Evolutionary conservation across 92 coral and sea anemone genomes (phyloP).

Genomic region (Plumapathes pennacea): DNA sequence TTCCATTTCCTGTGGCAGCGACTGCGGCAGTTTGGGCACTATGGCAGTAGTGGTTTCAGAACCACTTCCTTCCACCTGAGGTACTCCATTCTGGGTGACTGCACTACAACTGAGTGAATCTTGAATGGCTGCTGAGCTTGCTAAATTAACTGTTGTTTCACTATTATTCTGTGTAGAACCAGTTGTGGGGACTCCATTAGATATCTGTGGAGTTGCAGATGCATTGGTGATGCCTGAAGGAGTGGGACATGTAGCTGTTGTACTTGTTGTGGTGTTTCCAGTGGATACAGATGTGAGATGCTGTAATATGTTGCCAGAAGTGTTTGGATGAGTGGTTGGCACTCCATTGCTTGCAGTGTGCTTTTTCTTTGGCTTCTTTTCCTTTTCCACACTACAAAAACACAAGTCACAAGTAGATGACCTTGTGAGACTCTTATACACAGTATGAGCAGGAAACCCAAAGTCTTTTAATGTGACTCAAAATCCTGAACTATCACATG

Average conservation of each 20-base stretch:
- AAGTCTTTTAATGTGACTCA: no score
- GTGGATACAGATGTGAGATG: no score
- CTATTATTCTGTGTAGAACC: background rate
- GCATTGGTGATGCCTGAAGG: conserved; percentile 16
- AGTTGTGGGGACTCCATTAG: conserved; percentile 1
- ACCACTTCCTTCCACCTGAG: background rate
- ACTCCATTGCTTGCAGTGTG: conserved; percentile 17
- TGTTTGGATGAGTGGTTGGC: no score
- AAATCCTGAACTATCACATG: no score
- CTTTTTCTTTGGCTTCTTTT: conserved; percentile 80
- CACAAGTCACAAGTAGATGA: background rate
- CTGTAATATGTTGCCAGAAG: no score
- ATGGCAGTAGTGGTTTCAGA: background rate
- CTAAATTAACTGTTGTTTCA: background rate
- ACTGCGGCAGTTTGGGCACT: conserved; percentile 74
- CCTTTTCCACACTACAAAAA: conserved; percentile 69
- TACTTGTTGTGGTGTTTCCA: conserved; percentile 6
- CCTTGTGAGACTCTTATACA: no score
- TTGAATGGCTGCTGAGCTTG: background rate
- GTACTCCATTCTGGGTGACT: conserved; percentile 55
- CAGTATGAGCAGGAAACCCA: no score
- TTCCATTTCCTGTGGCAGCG: conserved; percentile 73
- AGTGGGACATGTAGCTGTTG: conserved; percentile 6
- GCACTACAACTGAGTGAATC: background rate
- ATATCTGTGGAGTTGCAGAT: conserved; percentile 12